A percentile compares a stretch with the other conserved stretches of the same genome.
Evolutionary conservation across 2,888 invertebrate genomes (phyloP).

Genomic region (Marronus borbonicus): DNA sequence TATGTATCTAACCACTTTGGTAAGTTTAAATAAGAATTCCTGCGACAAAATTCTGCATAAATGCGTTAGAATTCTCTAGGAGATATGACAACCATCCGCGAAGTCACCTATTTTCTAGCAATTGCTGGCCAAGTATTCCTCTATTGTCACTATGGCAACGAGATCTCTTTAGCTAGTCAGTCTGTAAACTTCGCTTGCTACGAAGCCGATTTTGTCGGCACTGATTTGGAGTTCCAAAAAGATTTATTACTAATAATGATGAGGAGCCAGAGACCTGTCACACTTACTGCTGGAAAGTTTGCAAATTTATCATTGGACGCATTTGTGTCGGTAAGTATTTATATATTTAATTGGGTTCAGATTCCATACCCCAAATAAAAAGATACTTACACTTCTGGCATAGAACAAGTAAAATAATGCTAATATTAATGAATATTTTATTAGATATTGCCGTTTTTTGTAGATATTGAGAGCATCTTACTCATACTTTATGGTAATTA

Average conservation of each 20-base stretch:
- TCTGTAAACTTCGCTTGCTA: conserved; percentile 10
- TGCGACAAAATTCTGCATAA: not conserved
- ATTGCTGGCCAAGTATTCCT: not conserved
- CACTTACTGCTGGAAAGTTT: conserved; percentile 15
- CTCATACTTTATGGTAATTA: conserved; percentile 12
- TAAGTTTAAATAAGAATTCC: not conserved
- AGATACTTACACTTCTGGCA: too few species aligned
- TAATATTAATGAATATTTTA: not conserved
- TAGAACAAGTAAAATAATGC: too few species aligned
- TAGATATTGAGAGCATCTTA: conserved; percentile 18
- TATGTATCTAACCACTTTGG: conserved; percentile 9
- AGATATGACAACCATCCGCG: not conserved
- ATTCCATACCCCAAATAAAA: too few species aligned
- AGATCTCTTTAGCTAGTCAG: not conserved
- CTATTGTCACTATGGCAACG: conserved; percentile 19
- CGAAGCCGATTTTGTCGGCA: conserved; percentile 6
- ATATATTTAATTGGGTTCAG: too few species aligned
- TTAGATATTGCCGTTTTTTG: not conserved
- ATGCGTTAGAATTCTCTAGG: not conserved
- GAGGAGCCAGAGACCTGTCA: conserved; percentile 18
- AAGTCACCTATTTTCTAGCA: not conserved
- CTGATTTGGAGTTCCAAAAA: conserved; percentile 5
- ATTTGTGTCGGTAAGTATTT: conserved; percentile 2
- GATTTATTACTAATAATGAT: conserved; percentile 11
- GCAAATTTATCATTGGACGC: not conserved